phyloP scores from a whole-genome alignment of 2,888 invertebrate species.

The Lithophane leautieri region DNA sequence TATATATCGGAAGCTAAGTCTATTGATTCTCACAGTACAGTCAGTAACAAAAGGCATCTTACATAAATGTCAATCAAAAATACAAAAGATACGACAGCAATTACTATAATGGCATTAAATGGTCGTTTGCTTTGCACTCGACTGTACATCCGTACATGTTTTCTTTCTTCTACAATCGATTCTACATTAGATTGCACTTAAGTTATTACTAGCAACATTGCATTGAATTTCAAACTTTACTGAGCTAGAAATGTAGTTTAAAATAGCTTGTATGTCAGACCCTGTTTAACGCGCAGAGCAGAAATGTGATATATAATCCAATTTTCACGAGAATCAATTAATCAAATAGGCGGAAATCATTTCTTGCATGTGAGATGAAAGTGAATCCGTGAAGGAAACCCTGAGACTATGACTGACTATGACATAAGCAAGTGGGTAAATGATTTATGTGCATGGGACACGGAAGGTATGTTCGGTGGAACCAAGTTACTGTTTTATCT shows the following conservation, averaged over 20 bases:
- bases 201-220: background rate
- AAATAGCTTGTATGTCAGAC: background rate
- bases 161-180: slow-evolving; percentile 2
- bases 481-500: background rate
- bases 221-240: slow-evolving; percentile 9
- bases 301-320: slow-evolving; percentile 11
- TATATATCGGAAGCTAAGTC: slow-evolving; percentile 2
- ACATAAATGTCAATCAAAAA: slow-evolving; percentile 1
- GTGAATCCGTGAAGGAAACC: slow-evolving; percentile 32
- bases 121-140: background rate
- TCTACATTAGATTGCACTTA: slow-evolving; percentile 26
- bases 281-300: background rate
- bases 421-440: slow-evolving; percentile 11
- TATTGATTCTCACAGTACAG: slow-evolving; percentile 2
- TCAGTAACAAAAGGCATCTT: background rate
- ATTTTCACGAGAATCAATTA: slow-evolving; percentile 48
- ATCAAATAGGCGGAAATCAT: slow-evolving; percentile 41
- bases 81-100: background rate
- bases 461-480: background rate
- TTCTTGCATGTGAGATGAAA: slow-evolving; percentile 45
- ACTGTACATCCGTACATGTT: slow-evolving; percentile 20
- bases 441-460: slow-evolving; percentile 2
- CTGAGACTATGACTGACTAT: slow-evolving; percentile 10
- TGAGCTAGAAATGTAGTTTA: background rate
- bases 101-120: background rate